Conservation (phyloP, 1,140 invertebrate species). For the Euglossa dilemma region DNA sequence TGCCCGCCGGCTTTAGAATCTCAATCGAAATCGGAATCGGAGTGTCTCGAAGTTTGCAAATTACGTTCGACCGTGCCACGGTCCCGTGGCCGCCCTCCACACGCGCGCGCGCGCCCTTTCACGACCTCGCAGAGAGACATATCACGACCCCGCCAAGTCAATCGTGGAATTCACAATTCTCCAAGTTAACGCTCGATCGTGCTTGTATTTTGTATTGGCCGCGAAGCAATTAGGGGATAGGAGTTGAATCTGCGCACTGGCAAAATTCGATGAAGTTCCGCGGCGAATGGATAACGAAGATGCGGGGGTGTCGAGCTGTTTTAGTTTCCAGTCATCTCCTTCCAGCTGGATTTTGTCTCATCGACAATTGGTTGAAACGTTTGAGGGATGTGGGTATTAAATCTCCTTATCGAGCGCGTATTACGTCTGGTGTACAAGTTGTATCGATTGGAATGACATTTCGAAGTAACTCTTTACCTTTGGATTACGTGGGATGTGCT, state of each 20-base stretch:
- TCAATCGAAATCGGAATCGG: conserved; percentile 47
- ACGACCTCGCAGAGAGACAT: background rate
- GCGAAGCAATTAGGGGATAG: conserved; percentile 19
- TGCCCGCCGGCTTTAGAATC: conserved; percentile 33
- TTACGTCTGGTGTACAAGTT: no score
- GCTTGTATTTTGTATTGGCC: conserved; percentile 7
- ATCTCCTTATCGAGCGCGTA: no score
- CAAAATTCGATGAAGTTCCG: background rate
- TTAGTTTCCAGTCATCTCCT: no score
- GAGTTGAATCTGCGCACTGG: background rate
- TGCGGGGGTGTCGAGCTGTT: background rate
- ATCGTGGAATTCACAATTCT: conserved; percentile 18
- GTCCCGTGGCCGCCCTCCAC: background rate
- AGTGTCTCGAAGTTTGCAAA: conserved; percentile 58
- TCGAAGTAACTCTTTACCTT: no score
- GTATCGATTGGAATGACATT: no score
- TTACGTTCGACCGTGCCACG: conserved; percentile 50
- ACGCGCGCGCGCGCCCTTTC: background rate
- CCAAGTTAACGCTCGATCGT: conserved; percentile 20
- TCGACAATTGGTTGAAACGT: no score
- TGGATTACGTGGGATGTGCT: no score
- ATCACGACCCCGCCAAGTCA: conserved; percentile 12
- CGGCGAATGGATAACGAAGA: background rate
- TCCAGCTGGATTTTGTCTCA: no score
- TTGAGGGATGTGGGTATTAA: no score